Evolutionary conservation across 2,888 invertebrate species (phyloP).

Genomic region (Flexamia atlantica): DNA sequence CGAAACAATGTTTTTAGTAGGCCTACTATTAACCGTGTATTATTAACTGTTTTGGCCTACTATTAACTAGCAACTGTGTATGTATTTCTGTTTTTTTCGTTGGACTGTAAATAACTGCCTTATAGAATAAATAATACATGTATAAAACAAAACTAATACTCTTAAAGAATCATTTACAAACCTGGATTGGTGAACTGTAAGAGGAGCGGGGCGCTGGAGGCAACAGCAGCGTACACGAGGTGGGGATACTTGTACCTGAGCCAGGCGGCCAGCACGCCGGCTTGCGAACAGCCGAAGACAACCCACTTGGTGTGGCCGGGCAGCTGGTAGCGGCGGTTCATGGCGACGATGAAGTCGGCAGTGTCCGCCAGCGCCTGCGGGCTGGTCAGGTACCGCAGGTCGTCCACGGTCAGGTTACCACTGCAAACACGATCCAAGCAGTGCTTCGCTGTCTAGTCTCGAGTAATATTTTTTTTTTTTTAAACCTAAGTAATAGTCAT

Average conservation of each 20-base stretch:
- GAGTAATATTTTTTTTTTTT: not conserved
- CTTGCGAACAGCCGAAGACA: slow-evolving; percentile 95
- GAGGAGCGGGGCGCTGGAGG: slow-evolving; percentile 87
- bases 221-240: slow-evolving; percentile 89
- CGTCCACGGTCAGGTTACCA: slow-evolving; percentile 83
- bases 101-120: too few species aligned
- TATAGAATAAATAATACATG: too few species aligned
- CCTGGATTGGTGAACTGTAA: slow-evolving; percentile 37
- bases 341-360: slow-evolving; percentile 86
- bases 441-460: too few species aligned
- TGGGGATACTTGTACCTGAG: slow-evolving; percentile 91
- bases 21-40: too few species aligned
- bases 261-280: slow-evolving; percentile 96
- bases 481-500: not conserved
- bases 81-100: too few species aligned
- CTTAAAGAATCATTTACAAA: not conserved
- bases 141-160: too few species aligned
- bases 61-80: too few species aligned
- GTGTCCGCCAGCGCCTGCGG: slow-evolving; percentile 91
- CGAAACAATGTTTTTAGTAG: too few species aligned
- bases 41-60: too few species aligned
- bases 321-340: slow-evolving; percentile 81
- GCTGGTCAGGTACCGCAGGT: slow-evolving; percentile 86
- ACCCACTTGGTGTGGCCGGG: slow-evolving; percentile 85
- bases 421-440: slow-evolving; percentile 77